Conservation (phyloP, 2,888 invertebrate genomes). For the Platycheirus rosarum region DNA sequence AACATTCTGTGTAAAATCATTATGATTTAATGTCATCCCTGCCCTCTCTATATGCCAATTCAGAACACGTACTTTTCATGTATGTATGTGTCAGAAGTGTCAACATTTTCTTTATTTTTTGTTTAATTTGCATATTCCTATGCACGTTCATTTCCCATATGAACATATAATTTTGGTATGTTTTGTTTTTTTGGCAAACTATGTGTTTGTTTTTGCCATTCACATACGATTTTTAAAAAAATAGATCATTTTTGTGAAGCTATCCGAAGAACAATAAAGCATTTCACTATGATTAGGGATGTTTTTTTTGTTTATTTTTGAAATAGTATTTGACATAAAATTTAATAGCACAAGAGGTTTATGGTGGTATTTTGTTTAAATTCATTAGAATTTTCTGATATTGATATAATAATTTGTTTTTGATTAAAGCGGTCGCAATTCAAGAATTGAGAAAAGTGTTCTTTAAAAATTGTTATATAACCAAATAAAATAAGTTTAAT, state of each 20-base stretch:
- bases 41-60: conserved; percentile 54
- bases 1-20: conserved; percentile 70
- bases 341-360: background rate
- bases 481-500: too few relatives aligned
- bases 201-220: conserved; percentile 53
- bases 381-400: too few relatives aligned
- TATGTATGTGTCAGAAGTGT: conserved; percentile 64
- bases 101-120: conserved; percentile 28
- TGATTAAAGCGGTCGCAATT: too few relatives aligned
- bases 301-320: conserved; percentile 6
- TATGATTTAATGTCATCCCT: conserved; percentile 67
- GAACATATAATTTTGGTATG: conserved; percentile 14
- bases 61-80: conserved; percentile 54
- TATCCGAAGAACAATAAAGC: conserved; percentile 12
- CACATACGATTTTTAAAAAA: conserved; percentile 19
- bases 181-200: conserved; percentile 51
- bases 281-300: conserved; percentile 24
- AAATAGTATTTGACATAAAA: conserved; percentile 13
- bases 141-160: conserved; percentile 60
- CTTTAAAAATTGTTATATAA: too few relatives aligned
- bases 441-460: too few relatives aligned
- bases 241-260: conserved; percentile 54
- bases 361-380: background rate
- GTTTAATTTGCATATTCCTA: conserved; percentile 64
- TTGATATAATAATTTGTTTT: too few relatives aligned